Conservation (phyloP, 2,888 invertebrate species). For the Noctua fimbriata region DNA sequence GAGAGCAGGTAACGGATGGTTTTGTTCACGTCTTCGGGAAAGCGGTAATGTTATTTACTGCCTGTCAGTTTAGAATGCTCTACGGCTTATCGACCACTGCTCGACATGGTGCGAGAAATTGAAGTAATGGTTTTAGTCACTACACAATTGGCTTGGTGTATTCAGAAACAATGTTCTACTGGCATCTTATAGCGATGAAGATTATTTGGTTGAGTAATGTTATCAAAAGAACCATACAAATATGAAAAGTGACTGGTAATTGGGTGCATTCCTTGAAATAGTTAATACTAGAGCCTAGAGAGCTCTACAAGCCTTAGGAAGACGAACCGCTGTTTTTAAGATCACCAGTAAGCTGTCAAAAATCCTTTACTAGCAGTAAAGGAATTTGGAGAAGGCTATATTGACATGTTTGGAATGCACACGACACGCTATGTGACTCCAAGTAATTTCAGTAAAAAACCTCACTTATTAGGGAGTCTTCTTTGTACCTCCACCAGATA, state of each 20-base stretch:
- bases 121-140: neutral
- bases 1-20: constrained; percentile 47
- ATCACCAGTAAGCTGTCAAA: neutral
- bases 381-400: constrained; percentile 6
- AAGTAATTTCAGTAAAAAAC: constrained; percentile 34
- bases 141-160: neutral
- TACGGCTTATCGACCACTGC: constrained; percentile 16
- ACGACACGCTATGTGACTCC: constrained; percentile 33
- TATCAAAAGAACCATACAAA: neutral
- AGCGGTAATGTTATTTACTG: constrained; percentile 47
- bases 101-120: constrained; percentile 16
- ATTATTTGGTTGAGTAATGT: neutral
- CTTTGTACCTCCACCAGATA: constrained; percentile 12
- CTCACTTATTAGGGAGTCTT: constrained; percentile 13
- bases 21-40: constrained; percentile 29
- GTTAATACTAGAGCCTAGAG: neutral
- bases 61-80: constrained; percentile 33
- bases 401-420: constrained; percentile 27
- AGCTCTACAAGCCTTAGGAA: neutral
- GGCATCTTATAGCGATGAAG: neutral
- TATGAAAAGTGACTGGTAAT: neutral
- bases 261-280: neutral
- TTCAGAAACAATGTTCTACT: neutral
- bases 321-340: neutral
- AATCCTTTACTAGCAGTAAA: too few relatives aligned